Evolutionary conservation across 2,113 vertebrate species (phyloP), one percentile per base, ranked within the genome.

Genomic region (Noturus placidus): DNA sequence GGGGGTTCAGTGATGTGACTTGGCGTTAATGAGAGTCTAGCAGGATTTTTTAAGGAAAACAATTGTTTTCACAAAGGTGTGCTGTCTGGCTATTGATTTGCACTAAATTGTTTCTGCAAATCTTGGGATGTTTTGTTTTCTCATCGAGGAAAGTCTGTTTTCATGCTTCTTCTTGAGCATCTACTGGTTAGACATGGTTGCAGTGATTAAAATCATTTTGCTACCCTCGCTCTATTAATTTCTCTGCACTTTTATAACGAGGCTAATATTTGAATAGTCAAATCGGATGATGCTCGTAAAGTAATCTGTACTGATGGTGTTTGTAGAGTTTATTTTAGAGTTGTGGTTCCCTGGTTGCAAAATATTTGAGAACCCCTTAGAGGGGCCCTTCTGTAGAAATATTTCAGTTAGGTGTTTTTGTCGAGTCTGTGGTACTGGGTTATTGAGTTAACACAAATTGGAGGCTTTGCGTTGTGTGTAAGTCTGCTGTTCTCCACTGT

Each of bases 11-110:
- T 74, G 52, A 87, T 63, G 86, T 74, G 80, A 61, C 54, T 82
- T 67, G 25, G 50, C 11, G 6, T 70, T 87, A 72, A 87, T 82
- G 67, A 82, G 79, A 87, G 65, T 76, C 86, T 61, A 50, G 67
- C 38, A 59, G 74, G 35, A 59, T 42, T 77, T 81, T 86, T 81
- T 4, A 19, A 69, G 30, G 33, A 42, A 77, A 76, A 85, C 67
- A 74, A 59, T 78, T 52, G 52, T 57, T 85, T 57, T 74, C 56
- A 52, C 74, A n/a, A 78, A 42, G 56, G 54, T 86, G 85, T 52
- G 74, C 74, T 54, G 57, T 86, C 42, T 69, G 61, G 1, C 19
- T 86, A 65, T 78, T 80, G 76, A 86, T 63, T 86, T 50, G 42
- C 46, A 20, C 46, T 38, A 65, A 86, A 86, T 79, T 78, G 38